phyloP scores from a whole-genome alignment of 2,797 vertebrate genomes.

The Labroides dimidiatus region DNA sequence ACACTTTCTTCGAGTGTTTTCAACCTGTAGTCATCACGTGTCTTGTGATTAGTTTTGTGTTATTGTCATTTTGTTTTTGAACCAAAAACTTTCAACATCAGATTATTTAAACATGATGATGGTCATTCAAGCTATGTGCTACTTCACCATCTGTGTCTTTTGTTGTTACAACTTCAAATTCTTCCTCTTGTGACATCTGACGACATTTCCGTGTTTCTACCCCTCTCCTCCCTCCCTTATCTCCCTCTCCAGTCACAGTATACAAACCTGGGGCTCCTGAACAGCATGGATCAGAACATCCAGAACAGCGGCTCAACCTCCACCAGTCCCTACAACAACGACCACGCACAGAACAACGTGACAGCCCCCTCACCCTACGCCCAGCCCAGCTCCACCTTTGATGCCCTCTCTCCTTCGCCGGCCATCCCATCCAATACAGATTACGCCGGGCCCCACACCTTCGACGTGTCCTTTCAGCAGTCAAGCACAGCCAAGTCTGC shows the following conservation, averaged over 20 bases:
- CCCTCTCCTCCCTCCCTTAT: neutral
- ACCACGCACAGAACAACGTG: constrained; percentile 95
- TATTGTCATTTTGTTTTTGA: neutral
- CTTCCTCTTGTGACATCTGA: constrained; percentile 16
- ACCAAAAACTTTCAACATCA: neutral
- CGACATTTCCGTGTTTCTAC: constrained; percentile 11
- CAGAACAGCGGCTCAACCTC: constrained; percentile 97
- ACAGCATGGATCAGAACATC: constrained; percentile 98
- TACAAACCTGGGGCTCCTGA: constrained; percentile 97
- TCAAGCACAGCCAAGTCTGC: constrained; percentile 99
- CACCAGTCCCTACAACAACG: constrained; percentile 97
- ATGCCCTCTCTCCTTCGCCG: constrained; percentile 95
- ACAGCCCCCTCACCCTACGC: constrained; percentile 96
- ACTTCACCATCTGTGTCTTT: neutral
- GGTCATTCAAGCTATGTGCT: neutral
- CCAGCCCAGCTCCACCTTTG: constrained; percentile 98
- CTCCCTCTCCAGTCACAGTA: constrained; percentile 87
- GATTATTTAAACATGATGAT: neutral
- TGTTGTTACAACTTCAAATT: neutral
- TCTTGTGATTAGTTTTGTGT: neutral
- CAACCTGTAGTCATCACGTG: neutral
- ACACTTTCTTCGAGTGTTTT: constrained; percentile 2
- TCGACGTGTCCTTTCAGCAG: constrained; percentile 99
- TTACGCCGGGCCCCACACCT: constrained; percentile 98
- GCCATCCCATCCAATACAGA: constrained; percentile 99